Evolutionary conservation across 2,113 vertebrate genomes (phyloP), one percentile per base, ranked within the genome.

Genomic region (Platichthys stellatus): DNA sequence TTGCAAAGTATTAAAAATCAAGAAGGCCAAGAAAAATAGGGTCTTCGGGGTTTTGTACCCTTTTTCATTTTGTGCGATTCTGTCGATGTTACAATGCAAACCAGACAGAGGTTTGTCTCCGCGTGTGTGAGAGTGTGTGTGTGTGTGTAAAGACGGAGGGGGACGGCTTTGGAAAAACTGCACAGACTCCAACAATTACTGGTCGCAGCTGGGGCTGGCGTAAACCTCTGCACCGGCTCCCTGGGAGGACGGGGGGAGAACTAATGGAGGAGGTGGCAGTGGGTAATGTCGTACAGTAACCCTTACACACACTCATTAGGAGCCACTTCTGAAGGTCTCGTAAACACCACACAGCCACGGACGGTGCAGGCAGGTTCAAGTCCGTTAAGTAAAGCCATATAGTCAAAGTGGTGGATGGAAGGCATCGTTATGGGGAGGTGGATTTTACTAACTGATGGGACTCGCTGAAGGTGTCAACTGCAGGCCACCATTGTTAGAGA

Each of bases 251-350:
- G 49, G 78, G 76, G 74, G 74, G 72, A 54, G 64, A 49, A 79
- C 82, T 89, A 73, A 87, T 81, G 75, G 85, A 88, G 83, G 80
- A 80, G 89, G 81, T 83, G 60, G 80, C 80, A 80, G 86, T 64
- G 87, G 84, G 87, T 88, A 90, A 89, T 91, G 91, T 89, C 68
- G 80, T 92, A 92, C 90, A 92, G 91, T 88, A 89, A 92, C 88
- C 88, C 89, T 89, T 66, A 86, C 86, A 86, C 89, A 79, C 58
- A 90, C 88, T 94, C 90, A 92, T 93, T 92, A 93, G 85, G 81
- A 81, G 77, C 80, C 84, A 85, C 90, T 93, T 93, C 92, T 92
- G 86, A 93, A 81, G 89, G 79, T 62, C 91, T 92, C 91, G 81
- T 93, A 93, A 94, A 94, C 94, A 93, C 92, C 83, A 86, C 85